Evolutionary conservation across 2,113 vertebrate species (phyloP).

Genomic region (Hucho hucho): DNA sequence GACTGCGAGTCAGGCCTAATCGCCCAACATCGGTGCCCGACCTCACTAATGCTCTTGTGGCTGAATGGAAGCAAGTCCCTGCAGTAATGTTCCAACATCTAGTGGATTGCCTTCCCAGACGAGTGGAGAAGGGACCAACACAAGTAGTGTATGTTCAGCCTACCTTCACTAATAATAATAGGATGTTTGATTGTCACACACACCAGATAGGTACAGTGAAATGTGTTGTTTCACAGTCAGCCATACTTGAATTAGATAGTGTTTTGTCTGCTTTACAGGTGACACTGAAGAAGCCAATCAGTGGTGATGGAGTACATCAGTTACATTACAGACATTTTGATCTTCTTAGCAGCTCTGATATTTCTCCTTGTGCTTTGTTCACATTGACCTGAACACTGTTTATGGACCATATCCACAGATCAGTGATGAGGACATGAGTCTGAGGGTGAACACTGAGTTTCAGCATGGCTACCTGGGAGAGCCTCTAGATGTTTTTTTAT

Average conservation of each 20-base stretch:
- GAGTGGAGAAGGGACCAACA: no score
- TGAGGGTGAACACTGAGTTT: constrained; percentile 81
- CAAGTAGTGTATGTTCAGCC: no score
- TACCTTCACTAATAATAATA: not conserved
- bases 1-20: no score
- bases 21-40: no score
- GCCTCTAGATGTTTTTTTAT: no score
- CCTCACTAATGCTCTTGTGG: no score
- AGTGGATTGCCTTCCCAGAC: no score
- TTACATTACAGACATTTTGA: constrained; percentile 70
- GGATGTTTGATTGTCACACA: not conserved
- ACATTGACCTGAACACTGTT: no score
- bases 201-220: no score
- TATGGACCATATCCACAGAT: constrained; percentile 69
- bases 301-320: constrained; percentile 72
- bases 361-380: not conserved
- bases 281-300: constrained; percentile 77
- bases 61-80: no score
- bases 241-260: not conserved
- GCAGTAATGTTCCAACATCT: no score
- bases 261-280: constrained; percentile 61
- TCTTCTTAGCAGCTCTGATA: not conserved
- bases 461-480: constrained; percentile 80
- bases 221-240: not conserved
- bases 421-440: constrained; percentile 80